Base-by-base conservation (phyloP, 2,797 vertebrate species). In the Ceryle rudis region DNA sequence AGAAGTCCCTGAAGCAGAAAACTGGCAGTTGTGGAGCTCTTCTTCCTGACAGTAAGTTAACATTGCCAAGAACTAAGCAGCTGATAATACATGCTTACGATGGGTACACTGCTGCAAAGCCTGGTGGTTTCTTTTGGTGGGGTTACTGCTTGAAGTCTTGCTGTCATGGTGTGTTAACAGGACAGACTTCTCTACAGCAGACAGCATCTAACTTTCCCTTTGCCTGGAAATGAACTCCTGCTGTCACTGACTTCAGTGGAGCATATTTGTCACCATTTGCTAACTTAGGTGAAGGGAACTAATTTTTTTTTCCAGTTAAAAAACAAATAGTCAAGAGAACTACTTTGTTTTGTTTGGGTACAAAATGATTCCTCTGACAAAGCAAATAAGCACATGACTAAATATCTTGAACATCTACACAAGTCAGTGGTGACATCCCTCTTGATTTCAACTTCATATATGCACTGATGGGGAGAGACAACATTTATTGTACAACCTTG, bases 1-100 rank as follows among this genome's bases (percentile, higher is more conserved):
- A 81, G 69, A 44, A 86, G 49, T 19, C 85, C 47, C 94, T 85
- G 90, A 55, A 77, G 87, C 39, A 93, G 71, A 78, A 79, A 78
- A 67, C 72, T 90, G 84, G 71, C 60, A 80, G 51, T n/a, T 70
- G 31, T 31, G 58, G 22, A 66, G 39, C 31, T 80, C 39, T 46
- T 95, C 80, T 62, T 81, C 58, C 75, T 89, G 91, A 62, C 81
- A 93, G 60, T 10, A 41, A 92, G 44, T 47, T 66, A 67, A 44
- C 46, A 19, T 2, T 87, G 87, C 74, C 91, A 93, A 84, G 61
- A 49, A 16, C 55, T 75, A 54, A 81, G 77, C 81, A 81, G 78
- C 51, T 94, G 91, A 75, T 58, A 84, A 75, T 20, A 25, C 51
- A 20, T 14, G 44, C 21, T 49, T 19, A 54, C 47, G 69, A 3